Conservation (phyloP, 2,113 vertebrate species). For the zebrafish (Danio rerio) region DNA sequence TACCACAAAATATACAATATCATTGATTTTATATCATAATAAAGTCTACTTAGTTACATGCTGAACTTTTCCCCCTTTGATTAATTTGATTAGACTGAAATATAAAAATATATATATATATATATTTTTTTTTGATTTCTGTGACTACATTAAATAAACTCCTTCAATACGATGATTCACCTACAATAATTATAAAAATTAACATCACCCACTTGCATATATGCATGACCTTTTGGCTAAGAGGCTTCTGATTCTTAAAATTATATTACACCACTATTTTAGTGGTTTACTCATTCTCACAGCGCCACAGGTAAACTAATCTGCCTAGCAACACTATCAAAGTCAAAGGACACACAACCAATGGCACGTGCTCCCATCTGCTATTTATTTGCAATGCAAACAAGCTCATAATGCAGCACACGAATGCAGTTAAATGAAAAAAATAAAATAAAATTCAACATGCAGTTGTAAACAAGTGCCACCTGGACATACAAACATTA, state of each 20-base stretch:
- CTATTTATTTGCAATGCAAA: slow-evolving; percentile 5
- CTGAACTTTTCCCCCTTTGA: too few relatives aligned
- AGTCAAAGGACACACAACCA: neutral
- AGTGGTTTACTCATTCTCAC: neutral
- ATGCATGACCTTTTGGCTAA: neutral
- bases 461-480: neutral
- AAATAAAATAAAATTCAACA: too few relatives aligned
- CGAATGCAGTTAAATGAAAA: neutral
- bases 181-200: too few relatives aligned
- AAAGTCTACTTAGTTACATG: too few relatives aligned
- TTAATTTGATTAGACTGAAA: too few relatives aligned
- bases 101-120: too few relatives aligned
- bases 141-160: too few relatives aligned
- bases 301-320: neutral
- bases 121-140: too few relatives aligned
- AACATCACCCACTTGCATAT: too few relatives aligned
- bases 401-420: neutral
- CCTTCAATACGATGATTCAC: too few relatives aligned
- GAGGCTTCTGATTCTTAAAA: neutral
- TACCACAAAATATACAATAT: too few relatives aligned
- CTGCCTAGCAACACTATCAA: slow-evolving; percentile 1
- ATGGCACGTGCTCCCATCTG: neutral
- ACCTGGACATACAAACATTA: neutral
- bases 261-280: neutral
- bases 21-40: too few relatives aligned